phyloP scores from a whole-genome alignment of 2,888 invertebrate species.

The Caenorhabditis sp. region DNA sequence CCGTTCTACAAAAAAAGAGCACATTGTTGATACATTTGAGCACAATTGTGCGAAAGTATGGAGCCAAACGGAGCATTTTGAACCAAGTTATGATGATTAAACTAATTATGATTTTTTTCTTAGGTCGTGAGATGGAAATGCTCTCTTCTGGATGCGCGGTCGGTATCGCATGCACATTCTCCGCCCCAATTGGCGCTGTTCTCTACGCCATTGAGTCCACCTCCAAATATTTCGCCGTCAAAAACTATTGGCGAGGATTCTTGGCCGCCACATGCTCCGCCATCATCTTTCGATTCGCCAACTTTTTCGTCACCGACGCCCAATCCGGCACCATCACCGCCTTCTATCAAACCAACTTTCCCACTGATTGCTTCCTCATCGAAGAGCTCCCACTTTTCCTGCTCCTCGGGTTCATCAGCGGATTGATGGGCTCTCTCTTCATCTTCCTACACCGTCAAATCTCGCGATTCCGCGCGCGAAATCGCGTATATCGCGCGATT shows the following conservation, averaged over 20 bases:
- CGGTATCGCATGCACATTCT: constrained; percentile 92
- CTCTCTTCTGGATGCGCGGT: constrained; percentile 95
- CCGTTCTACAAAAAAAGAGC: too few relatives aligned
- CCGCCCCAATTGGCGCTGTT: constrained; percentile 85
- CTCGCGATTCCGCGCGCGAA: constrained; percentile 45
- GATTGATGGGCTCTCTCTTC: constrained; percentile 53
- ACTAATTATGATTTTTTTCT: too few relatives aligned
- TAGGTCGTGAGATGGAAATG: constrained; percentile 87
- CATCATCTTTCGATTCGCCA: constrained; percentile 84
- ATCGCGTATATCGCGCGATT: constrained; percentile 46
- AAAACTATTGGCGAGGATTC: constrained; percentile 95
- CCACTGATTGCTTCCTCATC: constrained; percentile 88
- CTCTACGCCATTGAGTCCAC: constrained; percentile 98
- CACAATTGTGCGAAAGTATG: too few relatives aligned
- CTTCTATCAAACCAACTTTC: constrained; percentile 78
- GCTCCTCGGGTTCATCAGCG: constrained; percentile 77
- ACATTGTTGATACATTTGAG: too few relatives aligned
- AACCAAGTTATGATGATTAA: too few relatives aligned
- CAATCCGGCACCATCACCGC: constrained; percentile 83
- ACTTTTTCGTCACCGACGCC: constrained; percentile 58
- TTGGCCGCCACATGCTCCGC: constrained; percentile 96
- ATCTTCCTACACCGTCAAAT: constrained; percentile 52
- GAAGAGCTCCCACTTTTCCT: constrained; percentile 93
- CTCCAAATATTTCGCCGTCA: constrained; percentile 94
- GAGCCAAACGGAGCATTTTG: too few relatives aligned